Percentiles rank a stretch among this genome's conserved stretches.
Evolutionary conservation across 2,797 vertebrate species (phyloP).

Genomic region (Enteromius treurensis): DNA sequence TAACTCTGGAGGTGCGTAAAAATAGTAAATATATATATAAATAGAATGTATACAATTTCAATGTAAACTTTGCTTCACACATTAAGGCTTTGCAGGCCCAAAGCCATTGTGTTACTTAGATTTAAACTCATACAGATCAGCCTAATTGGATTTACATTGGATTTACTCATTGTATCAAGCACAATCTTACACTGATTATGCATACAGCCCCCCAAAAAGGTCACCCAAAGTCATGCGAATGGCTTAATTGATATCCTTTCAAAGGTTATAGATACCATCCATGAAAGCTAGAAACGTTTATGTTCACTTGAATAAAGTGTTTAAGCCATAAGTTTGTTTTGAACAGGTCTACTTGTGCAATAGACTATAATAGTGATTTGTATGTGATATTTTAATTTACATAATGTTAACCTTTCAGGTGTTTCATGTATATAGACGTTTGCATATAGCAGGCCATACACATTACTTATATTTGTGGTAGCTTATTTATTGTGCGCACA

Average conservation of each 20-base stretch:
- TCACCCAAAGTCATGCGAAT: neutral
- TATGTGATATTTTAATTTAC: neutral
- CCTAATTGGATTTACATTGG: neutral
- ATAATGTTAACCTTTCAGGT: neutral
- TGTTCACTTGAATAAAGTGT: neutral
- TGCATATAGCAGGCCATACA: neutral
- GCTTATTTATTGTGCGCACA: neutral
- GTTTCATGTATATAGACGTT: neutral
- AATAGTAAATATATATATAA: neutral
- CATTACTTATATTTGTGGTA: neutral
- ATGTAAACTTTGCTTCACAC: neutral
- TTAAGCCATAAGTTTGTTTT: neutral
- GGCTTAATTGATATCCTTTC: too few relatives aligned
- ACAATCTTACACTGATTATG: neutral
- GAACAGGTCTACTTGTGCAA: neutral
- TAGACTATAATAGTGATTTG: neutral
- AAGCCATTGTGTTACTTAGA: neutral
- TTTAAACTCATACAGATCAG: neutral
- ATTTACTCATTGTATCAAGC: neutral
- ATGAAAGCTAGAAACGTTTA: neutral
- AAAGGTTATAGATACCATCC: neutral
- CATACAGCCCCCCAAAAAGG: neutral
- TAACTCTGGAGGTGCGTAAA: conserved; percentile 91
- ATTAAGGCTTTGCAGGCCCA: neutral
- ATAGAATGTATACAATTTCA: neutral